Base-by-base conservation (phyloP, 2,113 vertebrate species). In the Lathamus discolor region DNA sequence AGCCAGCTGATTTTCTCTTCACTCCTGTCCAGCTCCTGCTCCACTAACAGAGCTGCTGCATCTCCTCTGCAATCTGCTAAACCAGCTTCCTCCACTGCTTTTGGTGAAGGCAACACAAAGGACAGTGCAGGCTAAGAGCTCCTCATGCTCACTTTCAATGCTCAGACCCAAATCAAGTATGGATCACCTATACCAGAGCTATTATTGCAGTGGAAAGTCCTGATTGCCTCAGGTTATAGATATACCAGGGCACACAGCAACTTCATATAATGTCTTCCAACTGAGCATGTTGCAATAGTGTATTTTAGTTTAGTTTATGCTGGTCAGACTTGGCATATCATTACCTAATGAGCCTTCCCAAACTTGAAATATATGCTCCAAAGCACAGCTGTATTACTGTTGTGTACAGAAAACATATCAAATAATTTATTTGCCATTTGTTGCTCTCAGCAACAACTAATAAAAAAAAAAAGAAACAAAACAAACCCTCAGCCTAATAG, bases 31-130 rank as follows among this genome's bases (percentile, higher is more conserved):
- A 44, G 7, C 44, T 54, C 51, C 51, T 35, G 33, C n/a, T 61
- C 51, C n/a, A 43, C 27, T 22, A 27, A 20, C 18, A 43, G 49
- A 46, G n/a, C n/a, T 67, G 80, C n/a, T 0, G 0, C 3, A 3
- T 70, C 43, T 74, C n/a, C 54, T 20, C 9, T 27, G 39, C 1
- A 1, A 8, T 52, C 51, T 31, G 41, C 57, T 81, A 41, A 33
- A 19, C 20, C 75, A n/a, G 11, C 64, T 81, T 85, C 35, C 29
- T 33, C 57, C 2, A 1, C 52, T 57, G 64, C 35, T 25, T 59
- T 41, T 2, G 0, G 43, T 23, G 29, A 73, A 67, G 64, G 51
- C 14, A 48, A 49, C 2, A 0, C 0, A 0, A 54, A 17, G 10
- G 46, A 29, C 31, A n/a, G 33, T 4, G 13, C 23, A 52, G 80